Conservation (phyloP, 2,113 vertebrate species). For the Hirundichthys speculiger region DNA sequence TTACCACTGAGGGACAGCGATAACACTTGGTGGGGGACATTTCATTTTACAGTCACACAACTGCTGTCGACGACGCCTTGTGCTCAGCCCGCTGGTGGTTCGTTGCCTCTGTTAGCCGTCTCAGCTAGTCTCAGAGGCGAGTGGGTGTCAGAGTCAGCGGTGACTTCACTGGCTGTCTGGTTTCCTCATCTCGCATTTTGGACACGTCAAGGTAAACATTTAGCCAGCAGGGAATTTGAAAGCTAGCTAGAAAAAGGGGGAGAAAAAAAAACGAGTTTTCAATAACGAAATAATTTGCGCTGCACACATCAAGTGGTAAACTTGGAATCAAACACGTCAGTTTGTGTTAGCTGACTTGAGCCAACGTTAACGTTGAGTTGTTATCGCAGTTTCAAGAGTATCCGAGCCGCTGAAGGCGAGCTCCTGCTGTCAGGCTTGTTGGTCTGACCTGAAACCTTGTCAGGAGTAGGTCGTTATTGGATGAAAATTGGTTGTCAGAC, state of each 20-base stretch:
- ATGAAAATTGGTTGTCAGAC: background rate
- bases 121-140: slow-evolving; percentile 40
- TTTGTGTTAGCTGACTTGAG: slow-evolving; percentile 22
- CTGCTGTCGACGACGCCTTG: slow-evolving; percentile 14
- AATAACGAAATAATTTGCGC: too few species aligned
- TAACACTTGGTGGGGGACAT: background rate
- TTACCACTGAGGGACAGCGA: background rate
- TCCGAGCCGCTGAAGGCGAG: too few species aligned
- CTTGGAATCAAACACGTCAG: too few species aligned
- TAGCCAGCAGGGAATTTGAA: slow-evolving; percentile 19
- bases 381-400: slow-evolving; percentile 20
- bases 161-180: slow-evolving; percentile 67
- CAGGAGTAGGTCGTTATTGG: background rate
- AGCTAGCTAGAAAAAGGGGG: background rate
- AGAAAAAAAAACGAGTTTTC: background rate
- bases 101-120: slow-evolving; percentile 43
- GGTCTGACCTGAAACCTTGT: too few species aligned
- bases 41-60: background rate
- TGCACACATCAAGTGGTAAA: too few species aligned
- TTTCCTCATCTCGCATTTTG: slow-evolving; percentile 71
- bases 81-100: slow-evolving; percentile 19
- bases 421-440: slow-evolving; percentile 1
- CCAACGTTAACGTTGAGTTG: too few species aligned
- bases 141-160: slow-evolving; percentile 73
- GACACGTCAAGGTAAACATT: slow-evolving; percentile 81